phyloP scores from a whole-genome alignment of 2,888 invertebrate genomes.

The Pediacus dermestoides region DNA sequence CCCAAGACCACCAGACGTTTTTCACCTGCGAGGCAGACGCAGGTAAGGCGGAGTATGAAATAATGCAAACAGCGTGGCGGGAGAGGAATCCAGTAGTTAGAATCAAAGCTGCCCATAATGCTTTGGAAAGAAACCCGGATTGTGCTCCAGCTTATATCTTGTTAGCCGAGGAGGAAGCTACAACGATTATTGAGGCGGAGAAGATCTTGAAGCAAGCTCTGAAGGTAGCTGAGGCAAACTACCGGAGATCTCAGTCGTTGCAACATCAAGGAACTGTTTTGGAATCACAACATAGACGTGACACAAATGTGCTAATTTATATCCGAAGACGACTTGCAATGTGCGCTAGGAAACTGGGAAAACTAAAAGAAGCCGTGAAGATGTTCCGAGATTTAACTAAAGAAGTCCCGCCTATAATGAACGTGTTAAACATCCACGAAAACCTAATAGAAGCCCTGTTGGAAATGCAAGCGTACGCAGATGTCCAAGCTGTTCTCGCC shows the following conservation, averaged over 20 bases:
- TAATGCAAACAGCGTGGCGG: slow-evolving; percentile 96
- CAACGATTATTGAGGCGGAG: slow-evolving; percentile 85
- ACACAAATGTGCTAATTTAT: slow-evolving; percentile 92
- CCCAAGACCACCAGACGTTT: slow-evolving; percentile 97
- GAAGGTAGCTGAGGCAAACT: slow-evolving; percentile 74
- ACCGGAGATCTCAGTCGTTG: slow-evolving; percentile 72
- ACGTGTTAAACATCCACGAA: slow-evolving; percentile 90
- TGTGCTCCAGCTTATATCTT: slow-evolving; percentile 94
- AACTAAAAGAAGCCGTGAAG: slow-evolving; percentile 92
- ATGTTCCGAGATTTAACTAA: slow-evolving; percentile 95
- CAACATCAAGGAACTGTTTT: slow-evolving; percentile 71
- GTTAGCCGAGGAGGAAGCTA: slow-evolving; percentile 94
- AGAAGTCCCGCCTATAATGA: slow-evolving; percentile 93
- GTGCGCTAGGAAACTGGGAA: slow-evolving; percentile 92
- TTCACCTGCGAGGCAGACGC: slow-evolving; percentile 89
- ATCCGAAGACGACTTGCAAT: slow-evolving; percentile 92
- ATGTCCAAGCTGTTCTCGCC: slow-evolving; percentile 88
- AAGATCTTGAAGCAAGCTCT: slow-evolving; percentile 78
- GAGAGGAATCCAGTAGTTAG: slow-evolving; percentile 88
- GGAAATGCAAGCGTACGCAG: slow-evolving; percentile 95
- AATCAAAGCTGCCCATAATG: slow-evolving; percentile 86
- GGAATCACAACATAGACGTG: slow-evolving; percentile 78
- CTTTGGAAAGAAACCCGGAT: slow-evolving; percentile 81
- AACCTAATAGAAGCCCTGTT: slow-evolving; percentile 92
- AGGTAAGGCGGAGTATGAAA: slow-evolving; percentile 84